Percentiles rank a stretch among this genome's conserved stretches.
Evolutionary conservation across 2,888 invertebrate species (phyloP).

Genomic region (Apamea epomidion): DNA sequence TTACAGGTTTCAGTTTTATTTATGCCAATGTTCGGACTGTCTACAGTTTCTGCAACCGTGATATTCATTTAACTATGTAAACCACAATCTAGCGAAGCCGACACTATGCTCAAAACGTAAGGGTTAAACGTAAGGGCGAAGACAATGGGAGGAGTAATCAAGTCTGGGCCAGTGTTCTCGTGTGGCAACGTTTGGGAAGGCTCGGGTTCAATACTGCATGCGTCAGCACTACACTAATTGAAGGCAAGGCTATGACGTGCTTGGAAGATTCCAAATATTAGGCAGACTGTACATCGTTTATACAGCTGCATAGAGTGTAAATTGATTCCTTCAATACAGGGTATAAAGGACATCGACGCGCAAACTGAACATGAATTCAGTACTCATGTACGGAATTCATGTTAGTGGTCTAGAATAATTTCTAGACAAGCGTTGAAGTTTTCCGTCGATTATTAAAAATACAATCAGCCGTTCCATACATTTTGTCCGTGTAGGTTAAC

Average conservation of each 20-base stretch:
- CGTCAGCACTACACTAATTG: conserved; percentile 42
- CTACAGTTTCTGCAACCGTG: background rate
- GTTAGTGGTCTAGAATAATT: no score
- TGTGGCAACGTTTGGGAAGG: conserved; percentile 15
- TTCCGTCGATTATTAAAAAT: background rate
- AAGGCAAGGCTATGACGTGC: conserved; percentile 1
- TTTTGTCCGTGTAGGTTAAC: background rate
- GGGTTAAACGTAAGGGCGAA: conserved; percentile 32
- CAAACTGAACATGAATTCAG: background rate
- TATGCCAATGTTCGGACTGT: background rate
- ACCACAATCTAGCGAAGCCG: background rate
- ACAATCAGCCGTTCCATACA: background rate
- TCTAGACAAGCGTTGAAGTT: background rate
- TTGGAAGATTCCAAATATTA: background rate
- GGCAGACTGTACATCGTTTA: background rate
- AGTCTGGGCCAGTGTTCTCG: conserved; percentile 31
- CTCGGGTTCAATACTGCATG: conserved; percentile 5
- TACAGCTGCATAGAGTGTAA: background rate
- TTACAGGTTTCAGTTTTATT: background rate
- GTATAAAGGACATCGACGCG: background rate
- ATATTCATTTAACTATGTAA: background rate
- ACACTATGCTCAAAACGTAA: conserved; percentile 6
- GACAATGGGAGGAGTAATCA: conserved; percentile 51
- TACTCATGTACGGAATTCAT: no score
- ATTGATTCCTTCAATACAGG: background rate